Evolutionary conservation across 2,113 vertebrate species (phyloP).

Genomic region (Sylvilagus bachmani): DNA sequence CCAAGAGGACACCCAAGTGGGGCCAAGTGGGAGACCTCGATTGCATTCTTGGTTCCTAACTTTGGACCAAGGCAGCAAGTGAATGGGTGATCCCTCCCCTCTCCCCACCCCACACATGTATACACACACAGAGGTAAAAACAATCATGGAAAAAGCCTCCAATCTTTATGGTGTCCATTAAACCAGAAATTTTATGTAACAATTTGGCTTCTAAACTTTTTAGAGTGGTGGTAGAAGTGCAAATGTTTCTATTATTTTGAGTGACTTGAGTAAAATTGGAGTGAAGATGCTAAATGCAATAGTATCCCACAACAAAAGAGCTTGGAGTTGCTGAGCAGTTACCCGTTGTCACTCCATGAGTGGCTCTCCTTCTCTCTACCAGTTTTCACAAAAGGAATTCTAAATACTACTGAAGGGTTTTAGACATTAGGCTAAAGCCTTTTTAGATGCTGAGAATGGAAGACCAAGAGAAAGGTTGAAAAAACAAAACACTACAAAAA

Average conservation of each 20-base stretch:
- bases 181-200: neutral
- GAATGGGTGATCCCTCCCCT: too few species aligned
- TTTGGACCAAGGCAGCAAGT: too few species aligned
- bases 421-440: constrained; percentile 61
- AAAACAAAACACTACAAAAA: constrained; percentile 79
- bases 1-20: too few species aligned
- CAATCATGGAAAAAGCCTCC: neutral
- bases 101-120: too few species aligned
- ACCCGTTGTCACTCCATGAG: constrained; percentile 23
- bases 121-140: too few species aligned
- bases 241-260: neutral
- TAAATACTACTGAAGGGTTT: constrained; percentile 67
- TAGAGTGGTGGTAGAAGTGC: neutral
- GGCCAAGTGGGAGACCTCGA: too few species aligned
- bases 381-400: constrained; percentile 58
- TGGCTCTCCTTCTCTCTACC: constrained; percentile 31
- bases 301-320: neutral
- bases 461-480: constrained; percentile 57
- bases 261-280: neutral
- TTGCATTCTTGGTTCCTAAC: too few species aligned
- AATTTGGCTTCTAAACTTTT: neutral
- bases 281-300: neutral
- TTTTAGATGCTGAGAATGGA: constrained; percentile 57
- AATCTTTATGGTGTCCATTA: neutral
- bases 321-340: constrained; percentile 44